Evolutionary conservation across 2,797 vertebrate genomes (phyloP).

Genomic region (Dipus sagitta): DNA sequence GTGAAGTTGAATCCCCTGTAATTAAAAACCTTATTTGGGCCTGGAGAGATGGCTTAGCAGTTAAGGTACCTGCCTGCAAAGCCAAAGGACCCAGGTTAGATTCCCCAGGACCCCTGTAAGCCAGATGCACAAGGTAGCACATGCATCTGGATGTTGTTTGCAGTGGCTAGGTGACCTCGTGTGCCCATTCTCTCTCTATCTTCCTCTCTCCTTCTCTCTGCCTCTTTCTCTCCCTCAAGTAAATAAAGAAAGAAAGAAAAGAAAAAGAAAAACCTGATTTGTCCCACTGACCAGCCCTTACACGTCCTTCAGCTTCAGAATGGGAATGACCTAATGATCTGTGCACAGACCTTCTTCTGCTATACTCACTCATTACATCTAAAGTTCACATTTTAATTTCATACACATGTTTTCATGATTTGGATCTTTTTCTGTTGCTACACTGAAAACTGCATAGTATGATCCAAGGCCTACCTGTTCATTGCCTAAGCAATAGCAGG

Average conservation of each 20-base stretch:
- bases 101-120: too few relatives aligned
- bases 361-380: background rate
- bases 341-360: background rate
- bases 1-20: background rate
- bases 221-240: too few relatives aligned
- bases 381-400: background rate
- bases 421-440: background rate
- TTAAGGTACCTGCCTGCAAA: too few relatives aligned
- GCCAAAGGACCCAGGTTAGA: too few relatives aligned
- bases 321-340: too few relatives aligned
- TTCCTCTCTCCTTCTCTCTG: too few relatives aligned
- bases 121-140: too few relatives aligned
- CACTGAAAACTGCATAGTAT: background rate
- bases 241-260: too few relatives aligned
- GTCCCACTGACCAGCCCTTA: background rate
- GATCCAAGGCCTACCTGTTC: background rate
- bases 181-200: too few relatives aligned
- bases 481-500: background rate
- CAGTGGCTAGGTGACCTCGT: too few relatives aligned
- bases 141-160: too few relatives aligned
- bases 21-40: background rate
- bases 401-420: background rate
- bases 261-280: background rate
- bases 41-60: too few relatives aligned
- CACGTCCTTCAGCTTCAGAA: background rate